Conservation (phyloP, 2,797 vertebrate genomes). For the Neosilurus mollespiculum region DNA sequence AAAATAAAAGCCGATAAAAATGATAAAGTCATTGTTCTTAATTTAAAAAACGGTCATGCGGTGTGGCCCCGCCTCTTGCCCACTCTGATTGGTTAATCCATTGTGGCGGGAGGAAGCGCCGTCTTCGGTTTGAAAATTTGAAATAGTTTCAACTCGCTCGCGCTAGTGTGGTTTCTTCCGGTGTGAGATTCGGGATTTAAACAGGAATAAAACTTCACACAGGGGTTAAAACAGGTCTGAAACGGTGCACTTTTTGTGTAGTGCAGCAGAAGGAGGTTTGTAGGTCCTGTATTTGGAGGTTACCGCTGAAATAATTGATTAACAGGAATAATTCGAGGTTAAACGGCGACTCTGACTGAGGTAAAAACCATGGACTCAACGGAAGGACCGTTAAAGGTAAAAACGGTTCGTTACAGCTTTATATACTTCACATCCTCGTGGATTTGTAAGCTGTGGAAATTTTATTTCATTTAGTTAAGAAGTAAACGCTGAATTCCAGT, state of each 20-base stretch:
- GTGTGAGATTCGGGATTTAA: not conserved
- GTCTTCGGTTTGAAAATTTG: conserved; percentile 20
- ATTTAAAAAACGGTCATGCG: not conserved
- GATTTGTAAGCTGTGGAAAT: no score
- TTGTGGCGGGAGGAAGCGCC: not conserved
- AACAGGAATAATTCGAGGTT: not conserved
- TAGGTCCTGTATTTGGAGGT: not conserved
- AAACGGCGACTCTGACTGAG: not conserved
- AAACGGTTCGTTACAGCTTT: not conserved
- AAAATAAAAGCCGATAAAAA: not conserved
- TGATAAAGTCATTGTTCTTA: no score
- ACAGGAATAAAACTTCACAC: rapidly evolving
- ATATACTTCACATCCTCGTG: no score
- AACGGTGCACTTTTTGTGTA: not conserved
- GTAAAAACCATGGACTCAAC: conserved; percentile 29
- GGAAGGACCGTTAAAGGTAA: conserved; percentile 53
- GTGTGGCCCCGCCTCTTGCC: not conserved
- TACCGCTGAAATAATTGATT: not conserved
- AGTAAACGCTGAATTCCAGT: no score
- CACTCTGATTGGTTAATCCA: conserved; percentile 11
- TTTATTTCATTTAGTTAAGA: not conserved
- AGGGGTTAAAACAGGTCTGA: no score
- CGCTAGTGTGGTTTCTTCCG: not conserved
- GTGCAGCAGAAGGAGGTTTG: not conserved
- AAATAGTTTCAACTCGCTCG: not conserved